These are phyloP conservation scores for Myotis davidii DNA, from an alignment of 2,113 vertebrate species.

Conservation along the genomic window DNA sequence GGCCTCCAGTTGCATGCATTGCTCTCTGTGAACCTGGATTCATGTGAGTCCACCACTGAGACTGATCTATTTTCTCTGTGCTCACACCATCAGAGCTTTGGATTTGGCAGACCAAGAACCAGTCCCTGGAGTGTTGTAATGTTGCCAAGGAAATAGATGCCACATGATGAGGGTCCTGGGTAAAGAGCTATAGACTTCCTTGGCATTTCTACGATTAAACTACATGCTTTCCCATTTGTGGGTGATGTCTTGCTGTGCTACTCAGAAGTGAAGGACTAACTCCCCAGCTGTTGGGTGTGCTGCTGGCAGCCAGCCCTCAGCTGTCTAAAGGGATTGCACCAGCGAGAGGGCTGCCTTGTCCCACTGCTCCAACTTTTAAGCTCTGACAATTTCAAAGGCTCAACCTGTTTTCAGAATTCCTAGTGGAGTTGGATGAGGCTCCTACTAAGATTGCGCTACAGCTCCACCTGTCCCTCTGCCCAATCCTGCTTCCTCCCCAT, in stretches of 20 bases:
- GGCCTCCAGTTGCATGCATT: not conserved
- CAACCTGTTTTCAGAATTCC: not conserved
- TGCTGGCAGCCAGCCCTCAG: not conserved
- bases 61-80: not conserved
- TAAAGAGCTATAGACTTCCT: not conserved
- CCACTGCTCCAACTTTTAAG: not conserved
- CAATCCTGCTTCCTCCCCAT: not conserved
- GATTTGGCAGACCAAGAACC: not conserved
- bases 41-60: not conserved
- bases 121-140: not conserved
- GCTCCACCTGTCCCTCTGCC: not conserved
- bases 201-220: not conserved
- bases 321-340: not conserved
- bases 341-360: not conserved
- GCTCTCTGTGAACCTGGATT: not conserved
- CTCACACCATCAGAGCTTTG: not conserved
- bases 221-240: not conserved
- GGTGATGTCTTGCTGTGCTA: not conserved
- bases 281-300: not conserved
- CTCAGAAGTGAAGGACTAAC: not conserved
- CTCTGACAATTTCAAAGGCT: not conserved
- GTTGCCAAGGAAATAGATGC: not conserved
- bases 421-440: not conserved
- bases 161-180: not conserved
- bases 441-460: not conserved